A percentile compares a stretch with the other conserved stretches of the same genome.
Conservation (phyloP, 2,797 vertebrate species). For the Vespertilio murinus region DNA sequence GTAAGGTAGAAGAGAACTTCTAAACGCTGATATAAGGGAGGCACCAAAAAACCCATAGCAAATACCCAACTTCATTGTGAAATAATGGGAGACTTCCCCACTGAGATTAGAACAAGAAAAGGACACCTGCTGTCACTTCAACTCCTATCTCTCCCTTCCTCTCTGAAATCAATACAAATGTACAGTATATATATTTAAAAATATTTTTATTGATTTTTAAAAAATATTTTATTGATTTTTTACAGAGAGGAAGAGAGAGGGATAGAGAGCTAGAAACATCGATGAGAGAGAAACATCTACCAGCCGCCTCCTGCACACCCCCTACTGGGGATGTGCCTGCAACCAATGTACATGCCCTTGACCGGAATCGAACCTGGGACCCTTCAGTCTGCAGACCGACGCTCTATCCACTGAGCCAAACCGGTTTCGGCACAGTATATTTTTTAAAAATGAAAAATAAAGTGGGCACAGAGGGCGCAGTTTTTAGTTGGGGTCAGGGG, state of each 20-base stretch:
- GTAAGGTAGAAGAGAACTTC: not conserved
- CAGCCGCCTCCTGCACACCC: too few species aligned
- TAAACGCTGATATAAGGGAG: not conserved
- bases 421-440: too few species aligned
- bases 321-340: too few species aligned
- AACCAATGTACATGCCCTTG: too few species aligned
- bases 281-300: too few species aligned
- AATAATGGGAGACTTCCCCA: not conserved
- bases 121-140: not conserved
- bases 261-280: too few species aligned
- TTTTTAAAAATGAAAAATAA: not conserved
- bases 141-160: not conserved
- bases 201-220: too few species aligned
- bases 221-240: too few species aligned
- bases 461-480: not conserved
- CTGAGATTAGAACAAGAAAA: not conserved
- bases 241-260: too few species aligned
- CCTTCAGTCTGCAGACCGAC: too few species aligned
- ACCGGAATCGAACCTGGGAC: too few species aligned
- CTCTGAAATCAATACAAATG: not conserved
- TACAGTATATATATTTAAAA: not conserved
- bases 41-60: not conserved
- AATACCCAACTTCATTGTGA: not conserved
- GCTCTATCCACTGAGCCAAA: too few species aligned
- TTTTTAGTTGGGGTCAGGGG: not conserved